phyloP scores from a whole-genome alignment of 1,140 invertebrate genomes.

The Probaryconus sp. region DNA sequence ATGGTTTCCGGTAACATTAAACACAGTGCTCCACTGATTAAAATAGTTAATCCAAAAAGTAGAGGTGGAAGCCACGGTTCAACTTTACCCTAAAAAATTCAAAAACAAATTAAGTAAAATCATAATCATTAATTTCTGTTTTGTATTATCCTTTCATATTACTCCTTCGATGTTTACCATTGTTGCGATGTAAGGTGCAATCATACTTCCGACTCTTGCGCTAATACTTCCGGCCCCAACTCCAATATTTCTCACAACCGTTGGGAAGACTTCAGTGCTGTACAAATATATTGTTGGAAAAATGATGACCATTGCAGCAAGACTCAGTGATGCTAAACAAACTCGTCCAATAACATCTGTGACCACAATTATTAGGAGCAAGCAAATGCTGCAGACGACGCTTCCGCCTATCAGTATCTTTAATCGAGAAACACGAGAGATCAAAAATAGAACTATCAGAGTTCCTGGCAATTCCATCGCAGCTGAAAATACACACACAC shows the following conservation, averaged over 20 bases:
- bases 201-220: conserved; percentile 83
- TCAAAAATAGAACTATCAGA: conserved; percentile 68
- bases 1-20: conserved; percentile 82
- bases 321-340: conserved; percentile 80
- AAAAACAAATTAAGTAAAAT: conserved; percentile 14
- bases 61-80: conserved; percentile 78
- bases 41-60: conserved; percentile 78
- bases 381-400: conserved; percentile 67
- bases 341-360: conserved; percentile 69
- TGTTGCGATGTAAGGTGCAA: conserved; percentile 81
- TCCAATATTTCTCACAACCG: conserved; percentile 82
- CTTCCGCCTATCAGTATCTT: conserved; percentile 73
- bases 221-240: conserved; percentile 81
- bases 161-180: conserved; percentile 69
- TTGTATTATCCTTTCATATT: too few relatives aligned
- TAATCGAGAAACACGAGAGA: conserved; percentile 74
- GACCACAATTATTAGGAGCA: conserved; percentile 68
- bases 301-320: conserved; percentile 81
- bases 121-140: conserved; percentile 3
- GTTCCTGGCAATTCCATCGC: conserved; percentile 74
- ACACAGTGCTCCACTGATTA: conserved; percentile 79
- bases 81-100: conserved; percentile 60
- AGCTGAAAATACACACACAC: conserved; percentile 64
- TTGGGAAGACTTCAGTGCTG: conserved; percentile 84
- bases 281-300: conserved; percentile 82